A percentile compares a stretch with the other conserved stretches of the same genome.
Conservation (phyloP, 2,888 invertebrate species). For the Dione juno region DNA sequence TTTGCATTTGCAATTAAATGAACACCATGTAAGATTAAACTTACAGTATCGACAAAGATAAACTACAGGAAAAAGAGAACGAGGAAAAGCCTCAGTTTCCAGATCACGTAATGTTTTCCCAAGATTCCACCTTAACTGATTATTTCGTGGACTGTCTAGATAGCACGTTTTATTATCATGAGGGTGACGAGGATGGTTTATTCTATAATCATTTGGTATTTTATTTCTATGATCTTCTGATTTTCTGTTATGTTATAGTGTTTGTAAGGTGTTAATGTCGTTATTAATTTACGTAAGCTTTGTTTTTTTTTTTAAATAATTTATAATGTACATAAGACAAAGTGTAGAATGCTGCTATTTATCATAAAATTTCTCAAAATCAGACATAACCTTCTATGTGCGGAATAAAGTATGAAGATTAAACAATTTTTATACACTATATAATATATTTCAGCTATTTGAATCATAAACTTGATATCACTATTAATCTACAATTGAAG, state of each 20-base stretch:
- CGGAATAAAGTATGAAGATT: too few species aligned
- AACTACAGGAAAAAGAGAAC: slow-evolving; percentile 13
- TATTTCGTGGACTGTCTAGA: slow-evolving; percentile 64
- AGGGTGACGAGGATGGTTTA: slow-evolving; percentile 60
- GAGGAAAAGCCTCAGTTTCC: slow-evolving; percentile 46
- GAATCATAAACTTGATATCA: too few species aligned
- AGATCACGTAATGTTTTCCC: slow-evolving; percentile 64
- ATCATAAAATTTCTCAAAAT: too few species aligned
- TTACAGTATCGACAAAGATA: slow-evolving; percentile 10
- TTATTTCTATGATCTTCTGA: slow-evolving; percentile 36
- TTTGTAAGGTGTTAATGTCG: not conserved
- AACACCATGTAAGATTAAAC: slow-evolving; percentile 12
- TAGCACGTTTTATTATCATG: slow-evolving; percentile 67
- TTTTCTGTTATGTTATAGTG: not conserved
- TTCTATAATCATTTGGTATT: slow-evolving; percentile 59
- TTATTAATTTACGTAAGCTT: too few species aligned
- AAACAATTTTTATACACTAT: too few species aligned
- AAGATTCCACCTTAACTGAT: slow-evolving; percentile 65
- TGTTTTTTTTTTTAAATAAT: too few species aligned
- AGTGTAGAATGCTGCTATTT: too few species aligned
- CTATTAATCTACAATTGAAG: too few species aligned
- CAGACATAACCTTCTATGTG: too few species aligned
- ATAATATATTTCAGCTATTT: too few species aligned
- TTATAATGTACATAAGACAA: too few species aligned
- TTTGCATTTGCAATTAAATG: slow-evolving; percentile 1